Evolutionary conservation across 1,140 invertebrate species (phyloP).

Genomic region (Brachionus asplanchnoidis): DNA sequence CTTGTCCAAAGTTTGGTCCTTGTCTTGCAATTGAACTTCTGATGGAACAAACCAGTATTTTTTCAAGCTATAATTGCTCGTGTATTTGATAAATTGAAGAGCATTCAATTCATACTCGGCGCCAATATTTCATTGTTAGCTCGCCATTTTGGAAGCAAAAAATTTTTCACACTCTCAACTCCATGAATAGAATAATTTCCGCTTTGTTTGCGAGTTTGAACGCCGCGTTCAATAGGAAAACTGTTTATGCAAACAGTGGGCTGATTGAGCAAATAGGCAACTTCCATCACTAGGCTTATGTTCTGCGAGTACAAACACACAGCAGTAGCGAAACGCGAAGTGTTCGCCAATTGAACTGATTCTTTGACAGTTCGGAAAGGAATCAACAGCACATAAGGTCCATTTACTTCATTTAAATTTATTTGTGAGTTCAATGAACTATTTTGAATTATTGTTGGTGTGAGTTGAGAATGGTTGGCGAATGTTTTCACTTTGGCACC

Average conservation of each 20-base stretch:
- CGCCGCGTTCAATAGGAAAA: constrained; percentile 59
- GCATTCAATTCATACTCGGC: constrained; percentile 50
- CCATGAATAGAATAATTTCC: constrained; percentile 57
- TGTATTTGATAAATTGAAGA: constrained; percentile 17
- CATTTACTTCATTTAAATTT: constrained; percentile 43
- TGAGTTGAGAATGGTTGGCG: background rate
- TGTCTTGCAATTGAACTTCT: constrained; percentile 45
- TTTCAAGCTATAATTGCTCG: constrained; percentile 50
- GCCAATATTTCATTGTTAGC: background rate
- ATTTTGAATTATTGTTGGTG: constrained; percentile 9
- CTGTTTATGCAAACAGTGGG: constrained; percentile 63
- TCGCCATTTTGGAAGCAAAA: background rate
- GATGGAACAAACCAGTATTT: constrained; percentile 59
- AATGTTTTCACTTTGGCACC: background rate
- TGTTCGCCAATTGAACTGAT: constrained; percentile 61
- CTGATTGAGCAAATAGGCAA: constrained; percentile 59
- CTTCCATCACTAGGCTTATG: constrained; percentile 60
- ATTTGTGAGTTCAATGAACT: constrained; percentile 39
- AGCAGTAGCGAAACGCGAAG: constrained; percentile 59
- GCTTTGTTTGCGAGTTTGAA: constrained; percentile 60
- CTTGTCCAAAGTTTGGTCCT: constrained; percentile 48
- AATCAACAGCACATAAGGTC: constrained; percentile 58
- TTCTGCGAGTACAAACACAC: constrained; percentile 63
- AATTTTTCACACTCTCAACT: constrained; percentile 45
- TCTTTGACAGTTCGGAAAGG: constrained; percentile 64